These are phyloP conservation scores for Charadrius vociferus DNA, from an alignment of 2,113 vertebrate genomes.

Conservation along the genomic window DNA sequence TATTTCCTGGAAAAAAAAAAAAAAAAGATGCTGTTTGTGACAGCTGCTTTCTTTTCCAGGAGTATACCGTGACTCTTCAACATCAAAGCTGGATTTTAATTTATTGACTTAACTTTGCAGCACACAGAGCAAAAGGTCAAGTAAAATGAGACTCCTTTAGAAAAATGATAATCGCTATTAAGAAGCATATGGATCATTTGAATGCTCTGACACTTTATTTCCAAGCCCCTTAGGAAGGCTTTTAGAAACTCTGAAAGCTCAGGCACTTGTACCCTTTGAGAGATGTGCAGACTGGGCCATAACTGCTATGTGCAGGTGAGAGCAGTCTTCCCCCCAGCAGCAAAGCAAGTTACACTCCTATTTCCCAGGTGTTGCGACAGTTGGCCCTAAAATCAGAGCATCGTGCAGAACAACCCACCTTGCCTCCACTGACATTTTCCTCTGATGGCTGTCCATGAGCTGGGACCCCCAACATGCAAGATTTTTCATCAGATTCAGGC, in stretches of 20 bases:
- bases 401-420: neutral
- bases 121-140: neutral
- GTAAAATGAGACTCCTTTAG: constrained; percentile 21
- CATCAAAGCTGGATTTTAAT: constrained; percentile 33
- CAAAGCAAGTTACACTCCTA: accelerated
- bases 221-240: neutral
- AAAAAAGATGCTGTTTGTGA: neutral
- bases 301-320: neutral
- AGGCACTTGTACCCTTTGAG: neutral
- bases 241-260: neutral
- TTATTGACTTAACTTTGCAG: constrained; percentile 15
- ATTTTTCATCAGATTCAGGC: neutral
- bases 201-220: neutral
- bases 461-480: neutral
- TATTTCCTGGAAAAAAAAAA: neutral
- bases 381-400: neutral
- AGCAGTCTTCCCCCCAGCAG: neutral
- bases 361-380: neutral
- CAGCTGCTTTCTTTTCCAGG: constrained; percentile 31
- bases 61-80: neutral
- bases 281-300: neutral
- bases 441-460: neutral
- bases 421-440: neutral
- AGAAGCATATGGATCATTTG: neutral
- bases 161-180: neutral